A percentile compares a stretch with the other conserved stretches of the same genome.
These are phyloP conservation scores for Cryptus viduatorius DNA, from an alignment of 2,888 invertebrate genomes.

Conservation along the genomic window DNA sequence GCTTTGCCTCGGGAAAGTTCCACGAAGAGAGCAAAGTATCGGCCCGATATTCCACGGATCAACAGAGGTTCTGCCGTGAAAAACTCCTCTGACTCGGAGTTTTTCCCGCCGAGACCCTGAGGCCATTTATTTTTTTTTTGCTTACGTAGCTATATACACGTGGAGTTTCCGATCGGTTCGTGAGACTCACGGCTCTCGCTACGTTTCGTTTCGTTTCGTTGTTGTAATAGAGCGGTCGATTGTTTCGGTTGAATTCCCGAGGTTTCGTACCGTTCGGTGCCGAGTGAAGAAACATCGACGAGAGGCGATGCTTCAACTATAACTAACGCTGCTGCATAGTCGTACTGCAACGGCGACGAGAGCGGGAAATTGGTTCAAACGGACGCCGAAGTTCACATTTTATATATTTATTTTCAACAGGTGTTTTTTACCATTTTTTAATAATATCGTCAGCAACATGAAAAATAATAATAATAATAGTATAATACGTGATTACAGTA, in stretches of 20 bases:
- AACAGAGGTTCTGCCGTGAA: slow-evolving; percentile 31
- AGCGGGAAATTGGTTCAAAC: too few species aligned
- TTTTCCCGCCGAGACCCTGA: slow-evolving; percentile 44
- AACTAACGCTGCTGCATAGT: background rate
- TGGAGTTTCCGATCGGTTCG: slow-evolving; percentile 50
- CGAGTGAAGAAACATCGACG: slow-evolving; percentile 46
- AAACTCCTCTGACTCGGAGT: slow-evolving; percentile 28
- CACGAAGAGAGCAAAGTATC: slow-evolving; percentile 43
- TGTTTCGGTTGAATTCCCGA: slow-evolving; percentile 66
- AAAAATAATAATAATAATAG: too few species aligned
- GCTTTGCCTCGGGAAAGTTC: slow-evolving; percentile 54
- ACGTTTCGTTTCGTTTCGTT: slow-evolving; percentile 51
- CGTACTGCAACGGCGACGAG: too few species aligned
- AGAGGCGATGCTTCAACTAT: background rate
- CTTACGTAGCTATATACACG: background rate
- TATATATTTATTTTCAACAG: too few species aligned
- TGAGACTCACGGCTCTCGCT: slow-evolving; percentile 34
- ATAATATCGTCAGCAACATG: too few species aligned
- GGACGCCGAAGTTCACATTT: too few species aligned
- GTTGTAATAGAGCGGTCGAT: slow-evolving; percentile 64
- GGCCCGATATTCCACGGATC: slow-evolving; percentile 47
- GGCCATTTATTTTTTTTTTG: slow-evolving; percentile 29
- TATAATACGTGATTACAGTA: too few species aligned
- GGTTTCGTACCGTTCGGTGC: slow-evolving; percentile 38
- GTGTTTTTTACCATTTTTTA: too few species aligned